phyloP scores from a whole-genome alignment of 2,888 invertebrate species.

The Leptodirus hochenwartii region DNA sequence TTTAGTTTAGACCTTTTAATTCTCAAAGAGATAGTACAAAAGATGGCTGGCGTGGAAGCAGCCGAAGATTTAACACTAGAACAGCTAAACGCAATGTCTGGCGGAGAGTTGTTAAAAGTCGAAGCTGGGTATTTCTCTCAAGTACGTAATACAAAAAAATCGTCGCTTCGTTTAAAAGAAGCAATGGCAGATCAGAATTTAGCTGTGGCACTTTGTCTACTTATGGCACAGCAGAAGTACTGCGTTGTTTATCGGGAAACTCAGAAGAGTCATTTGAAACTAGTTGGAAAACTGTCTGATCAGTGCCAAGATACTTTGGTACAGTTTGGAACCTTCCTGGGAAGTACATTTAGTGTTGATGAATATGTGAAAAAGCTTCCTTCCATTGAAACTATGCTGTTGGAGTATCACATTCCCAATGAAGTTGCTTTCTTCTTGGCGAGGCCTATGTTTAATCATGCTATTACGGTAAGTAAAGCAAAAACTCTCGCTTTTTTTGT shows the following conservation, averaged over 20 bases:
- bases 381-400: constrained; percentile 68
- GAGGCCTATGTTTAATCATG: constrained; percentile 74
- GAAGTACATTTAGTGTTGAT: constrained; percentile 81
- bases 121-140: constrained; percentile 97
- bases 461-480: constrained; percentile 46
- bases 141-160: constrained; percentile 90
- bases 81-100: constrained; percentile 91
- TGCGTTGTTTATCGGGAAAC: constrained; percentile 80
- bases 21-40: constrained; percentile 92
- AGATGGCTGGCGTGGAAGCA: constrained; percentile 98
- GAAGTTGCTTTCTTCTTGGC: constrained; percentile 98
- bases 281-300: constrained; percentile 72
- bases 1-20: constrained; percentile 75
- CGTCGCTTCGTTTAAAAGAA: constrained; percentile 86
- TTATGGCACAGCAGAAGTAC: constrained; percentile 94
- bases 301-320: constrained; percentile 97
- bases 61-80: constrained; percentile 92
- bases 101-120: constrained; percentile 85
- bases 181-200: constrained; percentile 86
- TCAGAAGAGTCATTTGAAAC: constrained; percentile 64
- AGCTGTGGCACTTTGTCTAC: constrained; percentile 78
- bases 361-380: constrained; percentile 85
- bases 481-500: constrained; percentile 1
- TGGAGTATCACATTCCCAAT: constrained; percentile 83
- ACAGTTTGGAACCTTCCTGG: constrained; percentile 93